Conservation (phyloP, 2,888 invertebrate genomes). For the Eupithecia exiguata region DNA sequence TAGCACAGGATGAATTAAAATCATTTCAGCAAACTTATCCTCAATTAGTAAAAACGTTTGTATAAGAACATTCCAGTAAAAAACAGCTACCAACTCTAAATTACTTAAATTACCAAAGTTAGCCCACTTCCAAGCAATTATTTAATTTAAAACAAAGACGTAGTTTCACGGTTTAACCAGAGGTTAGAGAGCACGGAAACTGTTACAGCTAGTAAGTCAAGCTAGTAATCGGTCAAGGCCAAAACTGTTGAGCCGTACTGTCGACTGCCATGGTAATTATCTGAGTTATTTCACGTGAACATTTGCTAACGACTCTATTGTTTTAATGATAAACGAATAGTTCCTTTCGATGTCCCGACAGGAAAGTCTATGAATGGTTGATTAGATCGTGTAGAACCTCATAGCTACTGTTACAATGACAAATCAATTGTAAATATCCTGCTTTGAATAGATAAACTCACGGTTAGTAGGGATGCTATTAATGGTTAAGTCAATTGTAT, state of each 20-base stretch:
- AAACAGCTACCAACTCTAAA: not conserved
- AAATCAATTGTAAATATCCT: not conserved
- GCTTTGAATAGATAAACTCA: not conserved
- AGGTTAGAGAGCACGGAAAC: slow-evolving; percentile 34
- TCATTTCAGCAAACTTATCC: not conserved
- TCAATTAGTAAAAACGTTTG: slow-evolving; percentile 3
- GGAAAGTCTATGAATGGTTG: not conserved
- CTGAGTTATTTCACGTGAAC: slow-evolving; percentile 13
- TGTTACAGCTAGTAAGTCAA: not conserved
- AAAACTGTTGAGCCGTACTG: slow-evolving; percentile 18
- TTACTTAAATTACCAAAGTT: slow-evolving; percentile 8
- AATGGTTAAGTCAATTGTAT: too few relatives aligned
- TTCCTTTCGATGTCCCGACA: not conserved
- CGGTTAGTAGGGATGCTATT: too few relatives aligned
- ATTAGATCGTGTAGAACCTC: not conserved
- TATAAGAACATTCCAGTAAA: slow-evolving; percentile 2
- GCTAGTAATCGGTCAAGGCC: slow-evolving; percentile 37
- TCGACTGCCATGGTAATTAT: slow-evolving; percentile 26
- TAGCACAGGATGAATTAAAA: slow-evolving; percentile 2
- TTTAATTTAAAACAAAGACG: slow-evolving; percentile 18
- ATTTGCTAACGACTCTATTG: slow-evolving; percentile 18
- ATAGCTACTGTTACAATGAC: slow-evolving; percentile 15
- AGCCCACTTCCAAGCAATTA: slow-evolving; percentile 16
- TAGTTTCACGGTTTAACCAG: slow-evolving; percentile 20
- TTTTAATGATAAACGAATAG: slow-evolving; percentile 6